Conservation (phyloP, 2,113 vertebrate genomes). For the Anolis carolinensis region DNA sequence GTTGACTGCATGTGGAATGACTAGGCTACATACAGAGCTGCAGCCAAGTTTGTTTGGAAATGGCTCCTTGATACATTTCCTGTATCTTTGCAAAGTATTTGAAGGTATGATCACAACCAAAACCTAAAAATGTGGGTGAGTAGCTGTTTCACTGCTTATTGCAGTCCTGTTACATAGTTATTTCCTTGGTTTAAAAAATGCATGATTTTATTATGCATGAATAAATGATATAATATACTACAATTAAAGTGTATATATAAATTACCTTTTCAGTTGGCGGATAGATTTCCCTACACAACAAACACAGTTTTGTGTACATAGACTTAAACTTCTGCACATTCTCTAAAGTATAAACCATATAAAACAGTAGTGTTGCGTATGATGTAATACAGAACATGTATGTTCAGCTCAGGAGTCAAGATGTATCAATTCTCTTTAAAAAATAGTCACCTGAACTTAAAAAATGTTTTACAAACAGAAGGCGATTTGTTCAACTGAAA, state of each 20-base stretch:
- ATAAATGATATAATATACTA: background rate
- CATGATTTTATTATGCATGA: background rate
- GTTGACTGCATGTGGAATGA: too few species aligned
- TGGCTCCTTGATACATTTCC: too few species aligned
- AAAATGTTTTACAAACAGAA: conserved; percentile 1
- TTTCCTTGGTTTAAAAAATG: background rate
- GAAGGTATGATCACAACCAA: background rate
- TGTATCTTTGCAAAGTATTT: background rate
- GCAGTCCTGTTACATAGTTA: background rate
- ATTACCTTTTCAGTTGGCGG: background rate
- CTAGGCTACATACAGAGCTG: too few species aligned
- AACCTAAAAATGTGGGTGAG: background rate
- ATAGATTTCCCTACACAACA: background rate
- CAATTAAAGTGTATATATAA: background rate
- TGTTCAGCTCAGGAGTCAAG: background rate
- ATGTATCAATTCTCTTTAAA: conserved; percentile 40
- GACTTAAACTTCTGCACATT: too few species aligned
- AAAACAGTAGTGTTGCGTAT: background rate
- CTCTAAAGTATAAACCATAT: background rate
- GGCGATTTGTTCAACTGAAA: background rate
- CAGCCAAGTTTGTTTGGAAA: too few species aligned
- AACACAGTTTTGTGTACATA: too few species aligned
- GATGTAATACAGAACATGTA: background rate
- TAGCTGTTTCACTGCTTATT: too few species aligned
- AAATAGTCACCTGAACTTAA: background rate